These are phyloP conservation scores for Benitochromis conjunctus DNA, from an alignment of 2,113 vertebrate genomes.

Conservation along the genomic window DNA sequence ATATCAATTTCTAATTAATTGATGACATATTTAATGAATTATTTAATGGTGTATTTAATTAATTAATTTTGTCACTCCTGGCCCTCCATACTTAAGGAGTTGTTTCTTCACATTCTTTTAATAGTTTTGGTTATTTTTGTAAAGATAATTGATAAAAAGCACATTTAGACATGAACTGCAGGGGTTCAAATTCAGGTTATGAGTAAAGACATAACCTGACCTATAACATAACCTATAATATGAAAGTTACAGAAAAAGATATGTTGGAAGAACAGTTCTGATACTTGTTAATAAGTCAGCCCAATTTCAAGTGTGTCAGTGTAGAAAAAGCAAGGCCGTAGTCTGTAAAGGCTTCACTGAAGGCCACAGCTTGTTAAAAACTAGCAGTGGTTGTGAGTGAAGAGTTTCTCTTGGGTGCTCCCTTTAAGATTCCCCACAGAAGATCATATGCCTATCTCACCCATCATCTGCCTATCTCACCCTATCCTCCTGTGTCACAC, in stretches of 20 bases:
- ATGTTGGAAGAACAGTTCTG: neutral
- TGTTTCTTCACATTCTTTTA: neutral
- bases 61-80: too few relatives aligned
- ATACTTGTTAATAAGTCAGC: neutral
- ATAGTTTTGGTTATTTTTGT: neutral
- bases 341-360: neutral
- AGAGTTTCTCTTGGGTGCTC: neutral
- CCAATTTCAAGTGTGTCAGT: neutral
- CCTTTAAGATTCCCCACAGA: neutral
- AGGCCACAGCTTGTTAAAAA: neutral
- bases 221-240: too few relatives aligned
- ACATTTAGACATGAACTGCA: neutral
- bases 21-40: too few relatives aligned
- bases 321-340: neutral
- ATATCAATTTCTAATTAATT: too few relatives aligned
- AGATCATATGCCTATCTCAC: neutral
- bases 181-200: neutral
- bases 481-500: neutral
- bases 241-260: neutral
- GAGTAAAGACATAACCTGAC: too few relatives aligned
- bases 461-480: too few relatives aligned
- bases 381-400: neutral
- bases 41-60: too few relatives aligned
- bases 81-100: neutral
- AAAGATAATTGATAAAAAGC: neutral